These are phyloP conservation scores for Podabrus alpinus DNA, from an alignment of 2,888 invertebrate genomes.

Conservation along the genomic window DNA sequence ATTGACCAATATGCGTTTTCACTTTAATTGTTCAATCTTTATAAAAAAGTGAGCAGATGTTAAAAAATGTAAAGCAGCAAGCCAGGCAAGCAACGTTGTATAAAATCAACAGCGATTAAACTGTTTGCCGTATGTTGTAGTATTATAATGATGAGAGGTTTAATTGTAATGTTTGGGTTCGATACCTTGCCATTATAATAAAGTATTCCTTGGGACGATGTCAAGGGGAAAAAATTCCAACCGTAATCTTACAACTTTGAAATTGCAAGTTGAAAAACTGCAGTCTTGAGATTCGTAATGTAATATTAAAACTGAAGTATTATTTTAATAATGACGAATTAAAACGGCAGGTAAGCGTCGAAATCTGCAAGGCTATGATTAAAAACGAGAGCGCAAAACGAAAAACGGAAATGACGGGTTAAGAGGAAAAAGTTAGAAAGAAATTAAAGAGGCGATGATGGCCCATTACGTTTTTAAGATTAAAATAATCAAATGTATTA, in stretches of 20 bases:
- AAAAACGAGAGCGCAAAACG: constrained; percentile 47
- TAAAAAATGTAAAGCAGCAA: constrained; percentile 24
- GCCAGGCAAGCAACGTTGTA: constrained; percentile 12
- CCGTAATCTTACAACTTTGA: neutral
- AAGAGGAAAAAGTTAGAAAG: constrained; percentile 37
- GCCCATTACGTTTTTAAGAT: constrained; percentile 15
- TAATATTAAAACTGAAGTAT: constrained; percentile 58
- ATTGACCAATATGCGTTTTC: constrained; percentile 38
- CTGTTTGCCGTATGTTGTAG: constrained; percentile 11
- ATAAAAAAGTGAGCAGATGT: constrained; percentile 30
- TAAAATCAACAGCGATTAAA: constrained; percentile 15
- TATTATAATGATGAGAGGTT: constrained; percentile 3
- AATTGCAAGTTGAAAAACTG: constrained; percentile 35
- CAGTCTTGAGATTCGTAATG: constrained; percentile 48
- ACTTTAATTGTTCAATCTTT: constrained; percentile 35
- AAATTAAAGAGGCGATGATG: constrained; percentile 33
- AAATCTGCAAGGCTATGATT: constrained; percentile 51
- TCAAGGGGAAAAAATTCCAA: neutral
- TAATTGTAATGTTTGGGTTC: neutral
- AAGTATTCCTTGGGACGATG: neutral
- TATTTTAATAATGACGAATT: constrained; percentile 59
- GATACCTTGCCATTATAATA: neutral
- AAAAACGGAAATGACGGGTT: constrained; percentile 38
- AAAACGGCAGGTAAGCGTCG: constrained; percentile 53
- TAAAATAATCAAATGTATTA: constrained; percentile 1